Conservation (phyloP, 2,113 vertebrate genomes). For the Arizona elegans region DNA sequence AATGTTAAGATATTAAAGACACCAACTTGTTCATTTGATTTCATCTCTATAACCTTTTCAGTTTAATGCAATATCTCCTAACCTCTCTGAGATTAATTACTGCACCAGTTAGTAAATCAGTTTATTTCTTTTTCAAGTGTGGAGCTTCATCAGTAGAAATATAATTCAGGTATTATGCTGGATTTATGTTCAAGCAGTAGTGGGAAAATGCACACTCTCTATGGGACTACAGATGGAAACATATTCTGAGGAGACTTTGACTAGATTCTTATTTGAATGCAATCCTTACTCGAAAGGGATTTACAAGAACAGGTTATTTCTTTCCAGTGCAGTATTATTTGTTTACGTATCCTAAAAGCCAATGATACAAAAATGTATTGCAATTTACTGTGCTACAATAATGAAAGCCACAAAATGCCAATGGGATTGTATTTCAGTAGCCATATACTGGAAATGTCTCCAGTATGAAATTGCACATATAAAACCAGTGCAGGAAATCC, state of each 20-base stretch:
- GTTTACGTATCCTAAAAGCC: not conserved
- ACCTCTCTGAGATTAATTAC: slow-evolving; percentile 73
- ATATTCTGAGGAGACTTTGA: slow-evolving; percentile 31
- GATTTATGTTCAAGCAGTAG: slow-evolving; percentile 36
- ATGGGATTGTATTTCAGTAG: not conserved
- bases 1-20: slow-evolving; percentile 63
- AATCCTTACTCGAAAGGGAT: not conserved
- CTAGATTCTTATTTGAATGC: not conserved
- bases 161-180: slow-evolving; percentile 37
- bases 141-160: slow-evolving; percentile 52
- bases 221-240: slow-evolving; percentile 35
- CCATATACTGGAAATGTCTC: not conserved
- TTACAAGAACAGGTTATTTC: not conserved
- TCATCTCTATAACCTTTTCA: slow-evolving; percentile 68
- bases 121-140: slow-evolving; percentile 53
- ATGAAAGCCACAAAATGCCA: not conserved
- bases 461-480: not conserved
- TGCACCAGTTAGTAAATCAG: slow-evolving; percentile 59
- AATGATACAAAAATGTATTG: not conserved
- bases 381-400: not conserved
- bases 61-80: slow-evolving; percentile 69
- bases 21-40: slow-evolving; percentile 69
- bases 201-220: slow-evolving; percentile 18
- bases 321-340: not conserved
- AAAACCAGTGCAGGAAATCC: not conserved